Conservation (phyloP, 64 coral and sea anemone genomes). For the Actinia equina region DNA sequence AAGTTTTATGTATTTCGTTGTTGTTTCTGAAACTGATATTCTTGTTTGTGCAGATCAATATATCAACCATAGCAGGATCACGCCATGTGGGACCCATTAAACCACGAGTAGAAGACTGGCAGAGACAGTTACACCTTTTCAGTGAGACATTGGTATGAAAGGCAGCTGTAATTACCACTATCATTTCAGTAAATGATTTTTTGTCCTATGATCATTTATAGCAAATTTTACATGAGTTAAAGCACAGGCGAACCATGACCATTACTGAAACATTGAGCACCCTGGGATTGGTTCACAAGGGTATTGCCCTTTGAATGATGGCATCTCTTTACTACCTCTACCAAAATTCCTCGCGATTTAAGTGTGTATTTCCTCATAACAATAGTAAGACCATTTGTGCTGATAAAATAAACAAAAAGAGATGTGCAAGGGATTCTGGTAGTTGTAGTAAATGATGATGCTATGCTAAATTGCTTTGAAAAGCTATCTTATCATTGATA, state of each 20-base stretch:
- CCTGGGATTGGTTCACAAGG: too few relatives aligned
- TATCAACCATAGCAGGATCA: constrained; percentile 88
- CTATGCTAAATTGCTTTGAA: too few relatives aligned
- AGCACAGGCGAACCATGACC: too few relatives aligned
- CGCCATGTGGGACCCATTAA: constrained; percentile 95
- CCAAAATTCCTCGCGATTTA: too few relatives aligned
- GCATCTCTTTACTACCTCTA: neutral
- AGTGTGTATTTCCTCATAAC: too few relatives aligned
- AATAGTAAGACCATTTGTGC: too few relatives aligned
- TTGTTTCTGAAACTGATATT: neutral
- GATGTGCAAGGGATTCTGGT: too few relatives aligned
- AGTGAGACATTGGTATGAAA: constrained; percentile 86
- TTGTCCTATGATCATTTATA: neutral
- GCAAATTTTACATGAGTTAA: too few relatives aligned
- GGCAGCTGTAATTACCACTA: neutral
- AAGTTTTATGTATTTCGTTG: too few relatives aligned
- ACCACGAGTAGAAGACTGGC: constrained; percentile 96
- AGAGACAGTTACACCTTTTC: constrained; percentile 86
- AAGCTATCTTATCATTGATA: neutral
- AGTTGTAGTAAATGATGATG: too few relatives aligned
- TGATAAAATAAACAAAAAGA: too few relatives aligned
- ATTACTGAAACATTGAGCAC: neutral
- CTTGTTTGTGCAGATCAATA: constrained; percentile 30
- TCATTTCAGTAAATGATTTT: neutral
- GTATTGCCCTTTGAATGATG: too few relatives aligned